Evolutionary conservation across 2,113 vertebrate species (phyloP).

Genomic region (Orycteropus afer): DNA sequence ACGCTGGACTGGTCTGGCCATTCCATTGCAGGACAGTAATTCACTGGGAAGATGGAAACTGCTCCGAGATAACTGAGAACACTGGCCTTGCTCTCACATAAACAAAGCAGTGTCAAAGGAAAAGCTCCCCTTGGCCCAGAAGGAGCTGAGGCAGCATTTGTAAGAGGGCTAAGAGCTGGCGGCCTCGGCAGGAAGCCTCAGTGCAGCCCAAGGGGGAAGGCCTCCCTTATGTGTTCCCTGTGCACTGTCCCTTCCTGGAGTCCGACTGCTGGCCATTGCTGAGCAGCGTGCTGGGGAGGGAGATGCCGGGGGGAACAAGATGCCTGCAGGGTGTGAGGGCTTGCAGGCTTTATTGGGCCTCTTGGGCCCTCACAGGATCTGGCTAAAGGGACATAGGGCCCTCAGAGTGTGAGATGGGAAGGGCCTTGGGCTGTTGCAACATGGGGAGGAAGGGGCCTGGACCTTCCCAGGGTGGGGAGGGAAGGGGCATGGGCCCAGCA

Average conservation of each 20-base stretch:
- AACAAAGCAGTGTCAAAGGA: neutral
- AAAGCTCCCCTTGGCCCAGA: neutral
- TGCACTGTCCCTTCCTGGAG: fast-evolving
- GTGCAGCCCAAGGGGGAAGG: neutral
- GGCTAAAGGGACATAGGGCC: too few relatives aligned
- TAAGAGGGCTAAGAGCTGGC: fast-evolving
- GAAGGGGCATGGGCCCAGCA: neutral
- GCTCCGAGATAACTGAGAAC: neutral
- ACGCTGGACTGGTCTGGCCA: neutral
- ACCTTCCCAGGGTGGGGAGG: neutral
- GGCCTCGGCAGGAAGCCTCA: neutral
- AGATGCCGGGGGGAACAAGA: fast-evolving
- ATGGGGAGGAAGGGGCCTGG: too few relatives aligned
- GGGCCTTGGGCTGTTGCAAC: too few relatives aligned
- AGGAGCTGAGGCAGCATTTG: fast-evolving
- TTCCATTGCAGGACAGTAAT: neutral
- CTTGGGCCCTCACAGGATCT: fast-evolving
- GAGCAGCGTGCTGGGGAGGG: fast-evolving
- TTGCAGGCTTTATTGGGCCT: fast-evolving
- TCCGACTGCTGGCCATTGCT: fast-evolving
- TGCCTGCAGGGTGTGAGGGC: fast-evolving
- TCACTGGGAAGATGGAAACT: neutral
- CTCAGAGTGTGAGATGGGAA: too few relatives aligned
- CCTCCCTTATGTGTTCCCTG: fast-evolving
- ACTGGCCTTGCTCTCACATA: neutral